A percentile compares a stretch with the other conserved stretches of the same genome.
phyloP scores from a whole-genome alignment of 1,140 invertebrate species.

The Tetramorium simillimum region DNA sequence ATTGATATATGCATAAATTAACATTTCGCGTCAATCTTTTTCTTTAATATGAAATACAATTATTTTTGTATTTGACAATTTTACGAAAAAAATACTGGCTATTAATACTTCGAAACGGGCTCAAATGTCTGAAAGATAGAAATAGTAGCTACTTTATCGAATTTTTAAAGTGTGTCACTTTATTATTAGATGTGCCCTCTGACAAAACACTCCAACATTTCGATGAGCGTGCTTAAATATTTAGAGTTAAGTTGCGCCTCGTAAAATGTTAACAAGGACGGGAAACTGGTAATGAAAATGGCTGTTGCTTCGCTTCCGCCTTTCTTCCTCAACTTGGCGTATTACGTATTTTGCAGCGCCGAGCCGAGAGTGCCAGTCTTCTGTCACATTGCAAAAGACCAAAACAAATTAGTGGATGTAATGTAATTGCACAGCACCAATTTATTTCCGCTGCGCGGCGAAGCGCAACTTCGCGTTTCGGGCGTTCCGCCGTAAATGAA shows the following conservation, averaged over 20 bases:
- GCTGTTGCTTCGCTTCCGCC: conserved; percentile 44
- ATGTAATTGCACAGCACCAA: conserved; percentile 57
- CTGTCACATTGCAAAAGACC: conserved; percentile 60
- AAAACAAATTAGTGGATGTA: conserved; percentile 61
- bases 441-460: conserved; percentile 53
- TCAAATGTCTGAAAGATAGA: background rate
- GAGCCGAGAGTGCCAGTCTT: conserved; percentile 56
- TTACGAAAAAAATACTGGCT: background rate
- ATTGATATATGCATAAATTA: background rate
- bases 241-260: conserved; percentile 41
- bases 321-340: conserved; percentile 49
- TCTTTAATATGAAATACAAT: background rate
- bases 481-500: conserved; percentile 43
- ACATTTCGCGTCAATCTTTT: background rate
- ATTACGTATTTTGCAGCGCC: conserved; percentile 39
- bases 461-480: conserved; percentile 51
- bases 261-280: conserved; percentile 52
- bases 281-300: conserved; percentile 54
- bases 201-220: background rate
- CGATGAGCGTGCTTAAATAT: conserved; percentile 43
- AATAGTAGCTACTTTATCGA: background rate
- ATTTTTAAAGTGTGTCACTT: conserved; percentile 7
- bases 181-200: background rate
- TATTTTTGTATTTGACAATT: background rate
- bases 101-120: background rate